Evolutionary conservation across 2,113 vertebrate species (phyloP), one percentile per base, ranked within the genome.

Genomic region (Rhinichthys klamathensis): DNA sequence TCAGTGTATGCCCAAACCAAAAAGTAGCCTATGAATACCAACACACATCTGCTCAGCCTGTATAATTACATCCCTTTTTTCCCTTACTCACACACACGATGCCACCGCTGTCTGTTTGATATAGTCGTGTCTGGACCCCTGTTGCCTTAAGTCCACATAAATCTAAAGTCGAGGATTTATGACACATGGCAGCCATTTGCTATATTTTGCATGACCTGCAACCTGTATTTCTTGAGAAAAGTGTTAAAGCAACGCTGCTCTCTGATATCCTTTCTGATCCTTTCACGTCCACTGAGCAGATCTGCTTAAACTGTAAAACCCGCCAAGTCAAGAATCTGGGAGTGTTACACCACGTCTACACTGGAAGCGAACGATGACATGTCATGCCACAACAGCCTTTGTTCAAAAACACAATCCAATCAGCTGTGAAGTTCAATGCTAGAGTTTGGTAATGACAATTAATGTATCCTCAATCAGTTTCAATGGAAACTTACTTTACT

Each of bases 191-290:
- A 73, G 67, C 69, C 56, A 75, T 87, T 73, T 74, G 27, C 56
- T 76, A 21, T 77, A 75, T 44, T 72, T 70, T 61, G 49, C 46
- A 75, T 82, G 83, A 82, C 72, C 86, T 87, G 13, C 61, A 72
- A 77, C 78, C 72, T 85, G 63, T 44, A 69, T 58, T 79, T 21
- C 25, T 30, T n/a, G 32, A 58, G 60, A 60, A 79, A 4, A 49
- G 49, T 35, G 30, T 44, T 13, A 75, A 75, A 75, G 72, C 72
- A 18, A 67, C 8, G 6, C 30, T 69, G 51, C 35, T 51, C 23
- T 80, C 27, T 54, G 7, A 8, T 63, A 60, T 35, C 82, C 67
- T 67, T 27, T 46, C 76, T 67, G 44, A 84, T 83, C 72, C 86
- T 61, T 77, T 63, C 75, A 54, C 76, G 30, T 58, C 70, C 79